These are phyloP conservation scores for Anthoscopus minutus DNA, from an alignment of 2,113 vertebrate species.

Conservation along the genomic window DNA sequence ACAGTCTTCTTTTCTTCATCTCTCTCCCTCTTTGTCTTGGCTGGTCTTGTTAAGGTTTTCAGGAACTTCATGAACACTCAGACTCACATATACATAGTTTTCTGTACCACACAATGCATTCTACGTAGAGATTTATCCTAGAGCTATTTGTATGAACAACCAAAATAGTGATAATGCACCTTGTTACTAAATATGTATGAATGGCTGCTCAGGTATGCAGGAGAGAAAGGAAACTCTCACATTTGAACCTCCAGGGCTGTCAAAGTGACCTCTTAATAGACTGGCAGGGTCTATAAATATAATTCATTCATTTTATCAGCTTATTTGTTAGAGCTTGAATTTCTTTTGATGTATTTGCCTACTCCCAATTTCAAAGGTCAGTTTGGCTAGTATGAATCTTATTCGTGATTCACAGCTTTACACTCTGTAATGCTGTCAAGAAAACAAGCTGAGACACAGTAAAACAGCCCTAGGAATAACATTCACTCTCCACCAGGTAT, in stretches of 20 bases:
- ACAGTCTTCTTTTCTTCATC: background rate
- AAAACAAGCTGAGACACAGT: background rate
- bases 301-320: slow-evolving; percentile 14
- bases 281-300: slow-evolving; percentile 1
- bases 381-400: slow-evolving; percentile 53
- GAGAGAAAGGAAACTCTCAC: background rate
- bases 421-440: background rate
- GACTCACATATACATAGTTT: background rate
- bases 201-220: background rate
- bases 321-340: slow-evolving; percentile 22
- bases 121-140: background rate
- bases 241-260: background rate
- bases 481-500: background rate
- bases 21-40: background rate
- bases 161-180: background rate
- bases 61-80: background rate
- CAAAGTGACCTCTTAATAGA: slow-evolving; percentile 1
- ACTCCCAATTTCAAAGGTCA: slow-evolving; percentile 45
- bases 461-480: background rate
- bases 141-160: background rate
- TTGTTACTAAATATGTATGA: background rate
- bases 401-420: background rate
- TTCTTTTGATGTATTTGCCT: slow-evolving; percentile 32
- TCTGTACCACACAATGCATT: background rate
- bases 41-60: background rate